Evolutionary conservation across 1,140 invertebrate species (phyloP).

Genomic region (Orussus abietinus): DNA sequence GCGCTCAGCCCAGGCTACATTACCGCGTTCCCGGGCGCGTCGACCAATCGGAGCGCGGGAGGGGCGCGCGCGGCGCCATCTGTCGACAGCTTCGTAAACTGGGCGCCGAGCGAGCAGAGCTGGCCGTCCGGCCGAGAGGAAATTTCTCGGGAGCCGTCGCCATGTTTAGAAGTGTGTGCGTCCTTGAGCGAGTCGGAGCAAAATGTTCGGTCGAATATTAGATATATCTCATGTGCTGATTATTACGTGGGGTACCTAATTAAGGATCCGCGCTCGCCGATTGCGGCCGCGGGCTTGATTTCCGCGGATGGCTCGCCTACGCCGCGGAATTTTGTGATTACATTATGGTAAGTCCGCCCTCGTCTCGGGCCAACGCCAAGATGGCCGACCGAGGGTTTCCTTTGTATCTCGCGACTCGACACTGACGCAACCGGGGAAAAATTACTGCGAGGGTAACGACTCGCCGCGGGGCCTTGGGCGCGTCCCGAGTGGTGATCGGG

Average conservation of each 20-base stretch:
- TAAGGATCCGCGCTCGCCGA: conserved; percentile 41
- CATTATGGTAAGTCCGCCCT: conserved; percentile 59
- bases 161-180: conserved; percentile 58
- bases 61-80: conserved; percentile 29
- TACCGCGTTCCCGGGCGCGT: conserved; percentile 21
- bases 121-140: conserved; percentile 14
- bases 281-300: conserved; percentile 45
- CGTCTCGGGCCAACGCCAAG: conserved; percentile 48
- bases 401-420: conserved; percentile 45
- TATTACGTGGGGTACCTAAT: conserved; percentile 56
- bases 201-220: conserved; percentile 53
- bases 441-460: no score
- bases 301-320: conserved; percentile 52
- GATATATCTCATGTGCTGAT: conserved; percentile 50
- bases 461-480: no score
- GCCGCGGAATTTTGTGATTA: conserved; percentile 58
- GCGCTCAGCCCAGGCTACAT: conserved; percentile 22
- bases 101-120: conserved; percentile 3
- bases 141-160: conserved; percentile 45
- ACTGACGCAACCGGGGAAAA: conserved; percentile 1
- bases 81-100: conserved; percentile 19
- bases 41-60: conserved; percentile 22
- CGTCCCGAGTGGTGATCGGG: no score
- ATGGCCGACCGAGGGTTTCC: conserved; percentile 57
- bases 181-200: conserved; percentile 53